Evolutionary conservation across 1,140 invertebrate species (phyloP), one percentile per base, ranked within the genome.

Genomic region (Paralvinella palmiformis): DNA sequence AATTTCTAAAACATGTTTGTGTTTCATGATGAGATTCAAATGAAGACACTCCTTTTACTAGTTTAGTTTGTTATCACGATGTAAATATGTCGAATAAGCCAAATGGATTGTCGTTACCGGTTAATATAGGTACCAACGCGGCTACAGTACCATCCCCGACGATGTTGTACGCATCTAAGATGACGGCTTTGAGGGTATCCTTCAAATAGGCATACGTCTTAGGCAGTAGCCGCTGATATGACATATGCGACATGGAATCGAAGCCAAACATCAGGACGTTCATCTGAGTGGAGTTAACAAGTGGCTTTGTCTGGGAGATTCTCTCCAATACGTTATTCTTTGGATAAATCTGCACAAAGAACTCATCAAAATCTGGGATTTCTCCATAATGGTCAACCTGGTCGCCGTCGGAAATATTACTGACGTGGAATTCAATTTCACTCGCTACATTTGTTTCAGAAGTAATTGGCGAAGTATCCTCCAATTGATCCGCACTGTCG

Each of bases 71-170:
- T n/a, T n/a, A n/a, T n/a, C n/a, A n/a, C n/a, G n/a, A n/a, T n/a
- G n/a, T n/a, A n/a, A n/a, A n/a, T n/a, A n/a, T n/a, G n/a, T n/a
- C n/a, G n/a, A n/a, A n/a, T n/a, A n/a, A n/a, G n/a, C n/a, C n/a
- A n/a, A n/a, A n/a, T n/a, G n/a, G n/a, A n/a, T n/a, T n/a, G n/a
- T n/a, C n/a, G n/a, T n/a, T n/a, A n/a, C n/a, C n/a, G n/a, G n/a
- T 64, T 4, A 64, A 53, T 10, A 64, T 60, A 1, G 63, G 63
- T n/a, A 69, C 33, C 27, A 69, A 22, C 17, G 66, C 66, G 17
- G 61, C 57, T 33, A 66, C 58, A 2, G 68, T 69, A 15, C 66
- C 68, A 56, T 69, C 68, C 27, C 68, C 68, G n/a, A 69, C 66
- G n/a, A 69, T 68, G 36, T 69, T 69, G 36, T 68, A 68, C 3